phyloP scores from a whole-genome alignment of 2,113 vertebrate species.

The Corythornis vintsioides region DNA sequence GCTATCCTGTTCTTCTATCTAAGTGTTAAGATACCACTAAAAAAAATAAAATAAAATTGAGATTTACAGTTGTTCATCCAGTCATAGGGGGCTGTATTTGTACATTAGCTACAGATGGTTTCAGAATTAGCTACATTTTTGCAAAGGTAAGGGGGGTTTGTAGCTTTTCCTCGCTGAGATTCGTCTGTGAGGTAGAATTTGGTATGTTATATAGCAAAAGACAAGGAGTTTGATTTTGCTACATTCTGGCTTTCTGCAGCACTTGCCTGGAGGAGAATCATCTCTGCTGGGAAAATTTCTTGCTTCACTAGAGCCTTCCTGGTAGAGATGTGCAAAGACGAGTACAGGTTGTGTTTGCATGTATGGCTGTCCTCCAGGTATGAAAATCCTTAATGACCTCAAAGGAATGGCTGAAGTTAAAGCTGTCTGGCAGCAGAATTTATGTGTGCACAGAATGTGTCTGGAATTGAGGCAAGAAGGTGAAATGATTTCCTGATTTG shows the following conservation, averaged over 20 bases:
- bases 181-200: not conserved
- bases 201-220: not conserved
- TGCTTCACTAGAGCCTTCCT: not conserved
- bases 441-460: not conserved
- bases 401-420: not conserved
- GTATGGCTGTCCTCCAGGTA: not conserved
- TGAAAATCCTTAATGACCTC: constrained; percentile 8
- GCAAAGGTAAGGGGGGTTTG: rapidly evolving
- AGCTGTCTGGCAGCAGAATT: not conserved
- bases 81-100: not conserved
- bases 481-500: not conserved
- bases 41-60: not conserved
- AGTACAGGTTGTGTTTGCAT: not conserved
- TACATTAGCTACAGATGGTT: not conserved
- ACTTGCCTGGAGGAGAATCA: not conserved
- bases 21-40: not conserved
- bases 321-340: not conserved
- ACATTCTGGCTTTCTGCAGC: not conserved
- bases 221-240: not conserved
- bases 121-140: not conserved
- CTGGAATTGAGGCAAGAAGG: not conserved
- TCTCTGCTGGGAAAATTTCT: not conserved
- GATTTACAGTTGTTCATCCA: not conserved
- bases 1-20: not conserved
- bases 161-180: not conserved